phyloP scores from a whole-genome alignment of 1,140 invertebrate genomes.

The Apis mellifera region DNA sequence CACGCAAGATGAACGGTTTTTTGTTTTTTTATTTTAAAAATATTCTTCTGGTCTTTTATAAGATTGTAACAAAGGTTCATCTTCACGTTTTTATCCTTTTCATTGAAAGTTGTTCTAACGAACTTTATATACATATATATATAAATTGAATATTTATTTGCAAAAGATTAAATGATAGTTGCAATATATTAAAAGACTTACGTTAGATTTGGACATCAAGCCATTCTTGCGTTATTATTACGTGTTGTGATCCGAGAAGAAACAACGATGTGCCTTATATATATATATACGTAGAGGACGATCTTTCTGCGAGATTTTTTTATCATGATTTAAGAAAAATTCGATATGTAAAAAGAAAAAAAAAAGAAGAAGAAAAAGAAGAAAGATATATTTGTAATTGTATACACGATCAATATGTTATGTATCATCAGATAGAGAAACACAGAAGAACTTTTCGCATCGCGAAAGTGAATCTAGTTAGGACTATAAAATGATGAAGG shows the following conservation, averaged over 20 bases:
- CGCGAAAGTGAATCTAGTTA: conserved; percentile 43
- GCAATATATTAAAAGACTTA: not conserved
- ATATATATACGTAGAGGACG: conserved; percentile 34
- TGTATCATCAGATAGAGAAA: conserved; percentile 5
- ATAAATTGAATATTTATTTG: conserved; percentile 27
- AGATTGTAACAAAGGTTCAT: not conserved
- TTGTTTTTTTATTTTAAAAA: too few relatives aligned
- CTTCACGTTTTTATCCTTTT: not conserved
- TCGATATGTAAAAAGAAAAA: too few relatives aligned
- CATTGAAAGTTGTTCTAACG: not conserved
- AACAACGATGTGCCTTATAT: conserved; percentile 68
- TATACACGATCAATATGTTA: conserved; percentile 12
- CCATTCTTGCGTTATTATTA: not conserved
- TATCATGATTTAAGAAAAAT: not conserved
- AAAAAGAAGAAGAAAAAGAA: not conserved
- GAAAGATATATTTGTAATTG: not conserved
- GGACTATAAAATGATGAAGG: conserved; percentile 34
- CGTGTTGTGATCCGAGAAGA: conserved; percentile 51
- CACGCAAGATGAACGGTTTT: not conserved
- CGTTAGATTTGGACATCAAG: not conserved
- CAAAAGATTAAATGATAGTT: not conserved
- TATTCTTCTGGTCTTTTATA: not conserved
- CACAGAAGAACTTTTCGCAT: not conserved
- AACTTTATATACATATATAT: too few relatives aligned
- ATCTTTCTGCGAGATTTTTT: not conserved